Evolutionary conservation across 2,888 invertebrate species (phyloP), one percentile per base, ranked within the genome.

Genomic region (Cataglyphis albicans): DNA sequence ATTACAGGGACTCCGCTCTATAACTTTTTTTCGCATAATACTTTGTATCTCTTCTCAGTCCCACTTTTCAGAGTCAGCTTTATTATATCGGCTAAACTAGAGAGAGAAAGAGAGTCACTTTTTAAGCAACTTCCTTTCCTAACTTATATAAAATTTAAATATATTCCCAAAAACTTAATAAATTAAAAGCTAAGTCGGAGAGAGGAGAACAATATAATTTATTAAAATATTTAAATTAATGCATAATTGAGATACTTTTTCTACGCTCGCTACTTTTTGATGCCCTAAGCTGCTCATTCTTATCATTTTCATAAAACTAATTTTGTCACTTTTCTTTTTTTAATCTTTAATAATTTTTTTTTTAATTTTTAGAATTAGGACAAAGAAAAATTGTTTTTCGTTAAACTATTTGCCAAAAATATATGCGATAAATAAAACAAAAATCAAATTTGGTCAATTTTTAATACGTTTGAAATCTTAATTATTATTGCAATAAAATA

Each of bases 351-450:
- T 21, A 15, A 21, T 25, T 38, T 12, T 44, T 44, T 25, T 21
- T 21, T 21, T 21, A 0, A 3, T 70, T 70, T 41, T 9, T 72
- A 61, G 3, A 61, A 29, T 15, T 29, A 61, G 18, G 7, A 18
- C 18, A 2, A 6, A 18, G 15, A 59, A 18, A 59, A 41, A 9
- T 35, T 25, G 12, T 41, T 15, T 7, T 12, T 63, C 35, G 52
- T 48, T 5, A 6, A 48, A 48, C 1, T 48, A 6, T 25, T 35
- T 2, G 18, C 12, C 3, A 18, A 44, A 55, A 64, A 38, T 59
- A 52, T 3, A 61, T 41, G 44, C 29, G 18, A 57, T 21, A 52
- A 65, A 70, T 67, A 63, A 83, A 84, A 82, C 65, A 81, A 44
- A 59, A 25, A 72, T 68, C 29, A 57, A 25, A 25, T 25, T 25